These are phyloP conservation scores for Ceryle rudis DNA, from an alignment of 2,797 vertebrate genomes.

Conservation along the genomic window DNA sequence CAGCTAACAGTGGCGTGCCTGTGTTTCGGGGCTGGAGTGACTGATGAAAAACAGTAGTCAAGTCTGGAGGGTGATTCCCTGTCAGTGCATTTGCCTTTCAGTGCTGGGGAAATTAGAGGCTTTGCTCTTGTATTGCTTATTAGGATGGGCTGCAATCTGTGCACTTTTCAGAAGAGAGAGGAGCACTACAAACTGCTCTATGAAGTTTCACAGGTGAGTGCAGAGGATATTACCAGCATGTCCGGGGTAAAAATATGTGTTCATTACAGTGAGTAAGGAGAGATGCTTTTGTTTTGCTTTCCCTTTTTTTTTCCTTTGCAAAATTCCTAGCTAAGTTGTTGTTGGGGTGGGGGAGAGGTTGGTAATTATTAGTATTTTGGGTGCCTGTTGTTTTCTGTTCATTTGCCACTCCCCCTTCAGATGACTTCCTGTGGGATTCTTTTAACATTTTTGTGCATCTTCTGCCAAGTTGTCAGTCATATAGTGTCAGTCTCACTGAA, in stretches of 20 bases:
- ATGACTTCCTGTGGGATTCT: constrained; percentile 82
- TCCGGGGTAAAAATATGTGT: constrained; percentile 59
- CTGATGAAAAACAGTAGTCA: constrained; percentile 93
- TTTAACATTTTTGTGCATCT: constrained; percentile 80
- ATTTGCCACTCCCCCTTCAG: constrained; percentile 77
- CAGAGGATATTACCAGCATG: constrained; percentile 57
- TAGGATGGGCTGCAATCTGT: constrained; percentile 99
- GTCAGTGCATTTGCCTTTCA: constrained; percentile 84
- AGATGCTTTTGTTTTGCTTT: constrained; percentile 58
- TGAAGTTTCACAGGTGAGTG: constrained; percentile 98
- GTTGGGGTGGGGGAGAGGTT: neutral
- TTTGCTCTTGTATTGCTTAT: constrained; percentile 80
- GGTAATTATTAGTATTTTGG: constrained; percentile 69
- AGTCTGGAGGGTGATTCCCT: constrained; percentile 93
- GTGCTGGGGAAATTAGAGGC: constrained; percentile 81
- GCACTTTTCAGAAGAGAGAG: constrained; percentile 98
- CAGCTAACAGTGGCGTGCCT: constrained; percentile 82
- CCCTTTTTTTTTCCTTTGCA: constrained; percentile 2
- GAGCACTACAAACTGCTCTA: constrained; percentile 99
- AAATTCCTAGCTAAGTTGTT: constrained; percentile 50
- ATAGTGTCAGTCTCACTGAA: constrained; percentile 52
- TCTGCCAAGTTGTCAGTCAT: constrained; percentile 80
- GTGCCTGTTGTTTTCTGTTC: constrained; percentile 72
- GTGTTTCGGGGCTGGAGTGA: constrained; percentile 87
- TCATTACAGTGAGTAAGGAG: constrained; percentile 42